Evolutionary conservation across 2,113 vertebrate species (phyloP), one percentile per base, ranked within the genome.

Genomic region (Odontophorus gujanensis): DNA sequence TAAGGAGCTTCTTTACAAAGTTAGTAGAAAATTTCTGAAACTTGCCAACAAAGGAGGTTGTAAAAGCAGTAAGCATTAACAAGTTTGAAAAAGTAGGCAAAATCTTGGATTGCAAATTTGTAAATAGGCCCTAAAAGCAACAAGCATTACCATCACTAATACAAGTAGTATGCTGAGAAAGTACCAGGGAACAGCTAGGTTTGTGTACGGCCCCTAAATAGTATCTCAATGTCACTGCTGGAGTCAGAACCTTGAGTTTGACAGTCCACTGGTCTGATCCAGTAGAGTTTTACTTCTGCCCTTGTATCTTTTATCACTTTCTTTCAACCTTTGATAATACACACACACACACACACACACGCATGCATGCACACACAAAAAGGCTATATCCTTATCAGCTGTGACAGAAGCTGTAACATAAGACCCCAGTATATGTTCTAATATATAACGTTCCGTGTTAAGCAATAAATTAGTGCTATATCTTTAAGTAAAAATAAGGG

Each of bases 401-500:
- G 38, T 55, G 67, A 79, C 93, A 45, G 51, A 36, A 40, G 40
- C 40, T 40, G 40, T 40, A 40, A 47, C 26, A 63, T 34, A 36
- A 83, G 32, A 67, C 11, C 28, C 51, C 40, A 65, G 19, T 43
- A 73, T 32, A 72, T 85, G 69, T 76, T 78, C 16, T 61, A 87
- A 72, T 53, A 78, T 42, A 28, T 6, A 81, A 53, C 24, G 51
- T 15, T 21, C 26, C n/a, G 45, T 19, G 6, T 69, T 71, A 91
- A 58, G 36, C 40, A 81, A 61, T 57, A 72, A 83, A 68, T 59
- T 68, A 89, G 11, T 38, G 55, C 18, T 68, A 2, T 13, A 67
- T 78, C 43, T 87, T 89, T 55, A 55, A 81, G 90, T 18, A 71
- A 90, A 89, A 88, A 43, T 50, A 90, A 77, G 28, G 50, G 36